Conservation (phyloP, 2,888 invertebrate species). For the Erebia epiphron region DNA sequence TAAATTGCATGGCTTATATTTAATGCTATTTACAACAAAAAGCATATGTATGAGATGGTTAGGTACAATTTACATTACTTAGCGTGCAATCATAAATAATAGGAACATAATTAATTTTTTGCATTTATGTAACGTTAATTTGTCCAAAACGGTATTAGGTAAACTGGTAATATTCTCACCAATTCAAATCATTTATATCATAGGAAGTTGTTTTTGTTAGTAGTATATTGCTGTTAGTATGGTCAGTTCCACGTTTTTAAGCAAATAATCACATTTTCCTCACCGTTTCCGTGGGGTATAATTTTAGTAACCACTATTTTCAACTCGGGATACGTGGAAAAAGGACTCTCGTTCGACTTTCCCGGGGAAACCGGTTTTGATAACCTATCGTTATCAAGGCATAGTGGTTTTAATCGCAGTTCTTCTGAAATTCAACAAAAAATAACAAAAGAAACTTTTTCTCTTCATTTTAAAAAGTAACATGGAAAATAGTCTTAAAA, state of each 20-base stretch:
- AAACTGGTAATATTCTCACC: not conserved
- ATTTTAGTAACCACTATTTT: slow-evolving; percentile 77
- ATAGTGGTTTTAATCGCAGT: slow-evolving; percentile 55
- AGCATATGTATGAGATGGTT: not conserved
- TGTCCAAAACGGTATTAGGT: not conserved
- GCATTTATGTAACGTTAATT: not conserved
- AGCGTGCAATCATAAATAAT: not conserved
- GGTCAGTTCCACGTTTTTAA: not conserved
- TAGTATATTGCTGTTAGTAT: not conserved
- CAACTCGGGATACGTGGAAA: slow-evolving; percentile 67
- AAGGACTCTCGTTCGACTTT: slow-evolving; percentile 48
- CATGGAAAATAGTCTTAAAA: slow-evolving; percentile 6
- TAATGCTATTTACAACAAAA: not conserved
- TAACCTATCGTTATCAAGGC: slow-evolving; percentile 57
- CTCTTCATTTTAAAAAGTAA: slow-evolving; percentile 20
- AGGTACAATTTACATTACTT: not conserved
- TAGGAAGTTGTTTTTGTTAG: not conserved
- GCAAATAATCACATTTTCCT: slow-evolving; percentile 39
- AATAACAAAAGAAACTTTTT: slow-evolving; percentile 42
- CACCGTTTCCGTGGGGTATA: slow-evolving; percentile 71
- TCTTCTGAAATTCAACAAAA: slow-evolving; percentile 62
- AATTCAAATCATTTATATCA: not conserved
- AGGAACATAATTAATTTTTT: not conserved
- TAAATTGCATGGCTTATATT: not conserved
- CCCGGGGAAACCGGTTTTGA: slow-evolving; percentile 45